Evolutionary conservation across 2,797 vertebrate species (phyloP).

Genomic region (Carapus acus): DNA sequence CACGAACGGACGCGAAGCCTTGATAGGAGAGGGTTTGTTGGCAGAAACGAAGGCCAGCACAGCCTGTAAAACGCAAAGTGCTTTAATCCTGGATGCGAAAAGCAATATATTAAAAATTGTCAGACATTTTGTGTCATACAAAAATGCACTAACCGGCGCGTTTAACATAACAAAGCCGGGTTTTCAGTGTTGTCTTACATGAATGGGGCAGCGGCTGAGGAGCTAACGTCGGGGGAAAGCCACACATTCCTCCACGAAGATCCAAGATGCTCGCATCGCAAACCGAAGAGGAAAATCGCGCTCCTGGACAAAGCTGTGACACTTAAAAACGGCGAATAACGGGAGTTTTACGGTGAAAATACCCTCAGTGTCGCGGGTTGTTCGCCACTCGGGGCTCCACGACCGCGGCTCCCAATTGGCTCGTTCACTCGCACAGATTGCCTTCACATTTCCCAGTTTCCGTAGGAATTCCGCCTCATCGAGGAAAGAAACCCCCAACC

Average conservation of each 20-base stretch:
- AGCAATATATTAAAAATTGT: too few relatives aligned
- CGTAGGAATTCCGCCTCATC: conserved; percentile 1
- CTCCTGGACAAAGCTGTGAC: neutral
- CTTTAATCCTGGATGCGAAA: too few relatives aligned
- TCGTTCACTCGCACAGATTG: conserved; percentile 16
- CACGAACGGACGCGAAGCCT: conserved; percentile 2
- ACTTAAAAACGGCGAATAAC: conserved; percentile 5
- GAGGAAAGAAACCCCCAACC: neutral
- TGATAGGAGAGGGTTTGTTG: conserved; percentile 3
- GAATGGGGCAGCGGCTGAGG: conserved; percentile 38
- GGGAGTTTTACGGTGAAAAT: neutral
- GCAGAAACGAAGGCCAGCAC: conserved; percentile 30
- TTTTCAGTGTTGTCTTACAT: conserved; percentile 52
- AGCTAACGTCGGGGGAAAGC: conserved; percentile 49
- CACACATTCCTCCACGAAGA: conserved; percentile 44
- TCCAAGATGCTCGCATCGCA: conserved; percentile 44
- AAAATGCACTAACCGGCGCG: neutral
- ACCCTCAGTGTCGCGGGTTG: neutral
- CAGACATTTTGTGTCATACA: too few relatives aligned
- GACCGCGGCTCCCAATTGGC: conserved; percentile 8
- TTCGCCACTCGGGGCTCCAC: conserved; percentile 4
- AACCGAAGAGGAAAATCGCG: conserved; percentile 23
- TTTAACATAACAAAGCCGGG: conserved; percentile 18
- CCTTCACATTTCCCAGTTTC: conserved; percentile 5
- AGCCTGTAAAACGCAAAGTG: too few relatives aligned